Evolutionary conservation across 1,140 invertebrate species (phyloP), one percentile per base, ranked within the genome.

Genomic region (Uloborus diversus): DNA sequence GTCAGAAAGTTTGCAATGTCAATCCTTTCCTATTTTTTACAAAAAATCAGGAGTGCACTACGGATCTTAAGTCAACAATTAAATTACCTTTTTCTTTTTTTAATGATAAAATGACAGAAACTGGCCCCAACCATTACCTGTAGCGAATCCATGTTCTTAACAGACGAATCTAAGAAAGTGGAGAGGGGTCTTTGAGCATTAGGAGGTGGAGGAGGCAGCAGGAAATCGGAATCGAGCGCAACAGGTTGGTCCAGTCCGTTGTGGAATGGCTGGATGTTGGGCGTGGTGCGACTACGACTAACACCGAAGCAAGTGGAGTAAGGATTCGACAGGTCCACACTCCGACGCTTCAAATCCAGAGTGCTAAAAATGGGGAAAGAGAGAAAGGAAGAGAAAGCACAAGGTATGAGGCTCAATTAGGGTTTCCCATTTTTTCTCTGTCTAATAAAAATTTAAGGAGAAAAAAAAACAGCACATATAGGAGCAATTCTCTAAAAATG

Each of bases 81-180:
- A n/a, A n/a, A n/a, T n/a, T n/a, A n/a, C n/a, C n/a, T n/a, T n/a
- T n/a, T n/a, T n/a, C n/a, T n/a, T n/a, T n/a, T n/a, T n/a, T n/a
- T n/a, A n/a, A n/a, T n/a, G n/a, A n/a, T n/a, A n/a, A n/a, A n/a
- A 17, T 73, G 82, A 82, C 80, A 81, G 14, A 80, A 62, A 47
- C 69, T 65, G 5, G 79, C 82, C 84, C 9, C 7, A 42, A 42
- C 23, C 9, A 20, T 56, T 78, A 78, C 73, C 76, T 79, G 76
- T n/a, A 79, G 27, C 9, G 76, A 69, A 51, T 79, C 76, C 49
- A 79, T 3, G 20, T 68, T 37, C 51, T 61, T 79, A 17, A 27
- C 30, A 28, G 32, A 56, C 17, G 51, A 27, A 27, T 79, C 76
- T 30, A 79, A 33, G 56, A 79, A 79, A 35, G 76, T 69, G 33